Evolutionary conservation across 2,797 vertebrate genomes (phyloP).

Genomic region (Chelidonichthys spinosus): DNA sequence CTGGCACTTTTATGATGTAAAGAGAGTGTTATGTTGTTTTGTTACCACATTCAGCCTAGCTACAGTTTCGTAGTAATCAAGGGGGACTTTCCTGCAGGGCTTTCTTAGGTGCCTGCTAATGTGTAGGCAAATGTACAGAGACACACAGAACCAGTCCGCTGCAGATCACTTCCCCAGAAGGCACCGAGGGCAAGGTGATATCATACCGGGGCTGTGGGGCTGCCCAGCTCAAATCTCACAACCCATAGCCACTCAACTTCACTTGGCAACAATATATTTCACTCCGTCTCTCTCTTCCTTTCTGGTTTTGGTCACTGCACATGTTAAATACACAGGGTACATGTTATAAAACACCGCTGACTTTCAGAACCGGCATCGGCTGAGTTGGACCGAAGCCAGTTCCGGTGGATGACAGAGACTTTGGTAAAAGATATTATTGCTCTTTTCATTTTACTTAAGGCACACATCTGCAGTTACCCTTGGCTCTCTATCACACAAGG

Average conservation of each 20-base stretch:
- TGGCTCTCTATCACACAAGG: not conserved
- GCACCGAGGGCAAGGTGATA: constrained; percentile 72
- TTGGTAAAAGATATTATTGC: constrained; percentile 31
- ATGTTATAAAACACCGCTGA: constrained; percentile 47
- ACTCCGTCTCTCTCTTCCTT: constrained; percentile 44
- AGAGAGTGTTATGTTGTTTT: constrained; percentile 78
- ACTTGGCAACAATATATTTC: constrained; percentile 63
- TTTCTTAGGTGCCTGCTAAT: constrained; percentile 75
- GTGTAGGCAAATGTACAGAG: constrained; percentile 78
- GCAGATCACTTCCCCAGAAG: constrained; percentile 70
- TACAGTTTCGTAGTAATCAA: constrained; percentile 78
- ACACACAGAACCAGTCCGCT: constrained; percentile 68
- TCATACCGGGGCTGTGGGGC: constrained; percentile 66
- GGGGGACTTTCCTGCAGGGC: constrained; percentile 72
- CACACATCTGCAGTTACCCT: not conserved
- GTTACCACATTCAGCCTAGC: constrained; percentile 76
- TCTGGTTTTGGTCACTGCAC: constrained; percentile 63
- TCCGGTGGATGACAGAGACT: constrained; percentile 27
- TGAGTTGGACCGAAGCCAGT: constrained; percentile 33
- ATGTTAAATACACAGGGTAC: constrained; percentile 61
- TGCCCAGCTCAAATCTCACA: constrained; percentile 65
- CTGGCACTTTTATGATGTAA: constrained; percentile 76
- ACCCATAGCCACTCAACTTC: constrained; percentile 56
- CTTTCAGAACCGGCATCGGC: constrained; percentile 35
- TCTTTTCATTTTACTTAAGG: constrained; percentile 25